Base-by-base conservation (phyloP, 2,797 vertebrate species). In the Gambelia wislizenii region DNA sequence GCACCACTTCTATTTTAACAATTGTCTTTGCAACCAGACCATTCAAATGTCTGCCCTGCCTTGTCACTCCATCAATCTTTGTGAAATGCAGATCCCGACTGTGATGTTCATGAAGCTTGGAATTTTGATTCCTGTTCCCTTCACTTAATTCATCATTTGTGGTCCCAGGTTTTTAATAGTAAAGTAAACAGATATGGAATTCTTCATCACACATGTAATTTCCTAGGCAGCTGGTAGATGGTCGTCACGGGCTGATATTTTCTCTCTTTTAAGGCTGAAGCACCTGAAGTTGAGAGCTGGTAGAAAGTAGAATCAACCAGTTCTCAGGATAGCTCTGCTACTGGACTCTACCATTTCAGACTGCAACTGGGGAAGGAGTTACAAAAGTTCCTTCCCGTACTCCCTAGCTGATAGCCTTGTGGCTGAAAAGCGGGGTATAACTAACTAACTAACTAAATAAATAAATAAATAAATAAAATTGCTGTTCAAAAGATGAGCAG, bases 151-250 rank as follows among this genome's bases (percentile, higher is more conserved):
- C 0, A 1, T 95, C 93, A 92, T 20, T 59, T 79, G 56, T 59
- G 61, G 81, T 90, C 92, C 52, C 86, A 33, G 72, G 88, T 79
- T 56, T 89, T 90, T 91, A 91, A 93, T 89, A 85, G 91, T 89
- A 93, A 87, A 83, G 88, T 92, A 95, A 94, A 92, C 82, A 90
- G 94, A 82, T 87, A n/a, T 33, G 47, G 86, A 76, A 80, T 77
- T 86, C 91, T 91, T 91, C 80, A 49, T 85, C 87, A 87, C 84
- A 59, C 81, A 70, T 67, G 88, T 90, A 89, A 83, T 86, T 85
- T 92, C 79, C 84, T 20, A 84, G 83, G 49, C 74, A 47, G 44
- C 83, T 52, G 75, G 0, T 89, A 84, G 86, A 59, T 88, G 89
- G 90, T 89, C 77, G 52, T 84, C 85, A 2, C 0, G 39, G 90